These are phyloP conservation scores for Chamaetylas fuelleborni DNA, from an alignment of 2,113 vertebrate species.

Conservation along the genomic window DNA sequence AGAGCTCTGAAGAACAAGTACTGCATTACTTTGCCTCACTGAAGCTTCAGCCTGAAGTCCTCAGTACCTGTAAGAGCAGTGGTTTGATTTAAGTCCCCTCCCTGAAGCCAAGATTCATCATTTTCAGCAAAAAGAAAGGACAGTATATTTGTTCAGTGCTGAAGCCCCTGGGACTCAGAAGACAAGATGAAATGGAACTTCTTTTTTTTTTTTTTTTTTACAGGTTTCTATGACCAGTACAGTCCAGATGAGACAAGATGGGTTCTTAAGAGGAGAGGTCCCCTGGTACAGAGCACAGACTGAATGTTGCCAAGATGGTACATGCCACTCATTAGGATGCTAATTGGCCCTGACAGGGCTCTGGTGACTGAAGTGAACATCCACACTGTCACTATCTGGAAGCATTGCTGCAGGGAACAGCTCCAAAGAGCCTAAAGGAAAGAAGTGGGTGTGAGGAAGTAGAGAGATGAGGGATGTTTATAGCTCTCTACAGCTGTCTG, in stretches of 20 bases:
- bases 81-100: background rate
- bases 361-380: slow-evolving; percentile 45
- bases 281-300: background rate
- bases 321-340: slow-evolving; percentile 58
- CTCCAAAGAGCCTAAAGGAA: slow-evolving; percentile 27
- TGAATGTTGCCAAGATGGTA: slow-evolving; percentile 15
- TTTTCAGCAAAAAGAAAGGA: background rate
- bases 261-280: slow-evolving; percentile 9
- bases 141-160: background rate
- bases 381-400: slow-evolving; percentile 41
- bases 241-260: background rate
- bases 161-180: slow-evolving; percentile 14
- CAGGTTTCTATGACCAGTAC: background rate
- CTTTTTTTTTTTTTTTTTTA: background rate
- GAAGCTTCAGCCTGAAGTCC: background rate
- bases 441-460: slow-evolving; percentile 6
- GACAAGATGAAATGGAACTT: slow-evolving; percentile 36
- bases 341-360: slow-evolving; percentile 62
- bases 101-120: background rate
- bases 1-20: background rate
- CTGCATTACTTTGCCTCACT: background rate
- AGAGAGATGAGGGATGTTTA: background rate
- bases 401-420: slow-evolving; percentile 58
- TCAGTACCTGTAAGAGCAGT: background rate
- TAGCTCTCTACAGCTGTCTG: slow-evolving; percentile 21